Conservation (phyloP, 1,140 invertebrate species). For the Sitophilus oryzae region DNA sequence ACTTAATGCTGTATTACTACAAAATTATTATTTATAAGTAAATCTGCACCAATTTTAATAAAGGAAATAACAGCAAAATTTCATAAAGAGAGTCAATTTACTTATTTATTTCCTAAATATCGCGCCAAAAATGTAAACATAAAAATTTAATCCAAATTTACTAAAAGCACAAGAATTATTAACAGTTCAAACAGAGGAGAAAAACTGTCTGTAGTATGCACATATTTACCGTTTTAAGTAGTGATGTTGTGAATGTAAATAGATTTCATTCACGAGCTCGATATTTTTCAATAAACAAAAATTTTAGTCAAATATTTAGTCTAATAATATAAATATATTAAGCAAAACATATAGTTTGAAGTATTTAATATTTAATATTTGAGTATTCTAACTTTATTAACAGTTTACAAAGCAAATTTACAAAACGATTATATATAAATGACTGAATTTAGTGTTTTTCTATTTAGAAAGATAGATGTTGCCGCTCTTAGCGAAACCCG, state of each 20-base stretch:
- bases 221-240: constrained; percentile 26
- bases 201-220: constrained; percentile 19
- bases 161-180: constrained; percentile 21
- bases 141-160: not conserved
- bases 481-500: too few species aligned
- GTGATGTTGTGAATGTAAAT: constrained; percentile 23
- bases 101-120: not conserved
- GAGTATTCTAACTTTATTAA: constrained; percentile 30
- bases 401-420: constrained; percentile 35
- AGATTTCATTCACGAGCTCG: constrained; percentile 21
- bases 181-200: constrained; percentile 19
- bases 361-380: constrained; percentile 22
- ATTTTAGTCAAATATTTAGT: constrained; percentile 29
- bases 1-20: too few species aligned
- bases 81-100: too few species aligned
- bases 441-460: too few species aligned
- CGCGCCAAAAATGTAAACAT: not conserved
- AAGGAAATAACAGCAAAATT: too few species aligned
- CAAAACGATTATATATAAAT: constrained; percentile 31
- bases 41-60: too few species aligned
- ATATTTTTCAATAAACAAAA: constrained; percentile 22
- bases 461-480: too few species aligned
- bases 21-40: too few species aligned
- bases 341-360: constrained; percentile 23
- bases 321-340: constrained; percentile 29